Percentiles rank a stretch among this genome's conserved stretches.
These are phyloP conservation scores for Petrolisthes manimaculis DNA, from an alignment of 2,888 invertebrate genomes.

Conservation along the genomic window DNA sequence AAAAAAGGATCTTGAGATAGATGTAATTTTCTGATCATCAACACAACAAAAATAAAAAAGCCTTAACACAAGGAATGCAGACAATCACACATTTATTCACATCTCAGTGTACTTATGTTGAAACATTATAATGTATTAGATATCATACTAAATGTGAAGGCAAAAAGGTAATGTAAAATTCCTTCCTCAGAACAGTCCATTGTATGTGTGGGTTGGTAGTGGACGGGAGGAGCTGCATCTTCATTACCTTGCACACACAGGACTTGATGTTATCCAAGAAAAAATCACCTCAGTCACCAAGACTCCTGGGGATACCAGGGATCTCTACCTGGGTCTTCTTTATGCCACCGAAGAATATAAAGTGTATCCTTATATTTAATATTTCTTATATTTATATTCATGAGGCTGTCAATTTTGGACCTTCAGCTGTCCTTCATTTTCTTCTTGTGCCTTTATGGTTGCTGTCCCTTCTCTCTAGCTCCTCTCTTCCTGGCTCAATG, in stretches of 20 bases:
- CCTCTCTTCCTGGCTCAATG: neutral
- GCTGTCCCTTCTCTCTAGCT: neutral
- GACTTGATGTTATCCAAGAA: slow-evolving; percentile 91
- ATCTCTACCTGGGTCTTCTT: slow-evolving; percentile 89
- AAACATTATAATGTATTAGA: no score
- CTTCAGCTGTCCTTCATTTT: neutral
- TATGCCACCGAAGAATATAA: slow-evolving; percentile 96
- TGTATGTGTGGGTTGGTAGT: slow-evolving; percentile 84
- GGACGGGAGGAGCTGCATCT: slow-evolving; percentile 87
- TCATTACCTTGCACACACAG: slow-evolving; percentile 93
- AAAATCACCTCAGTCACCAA: slow-evolving; percentile 74
- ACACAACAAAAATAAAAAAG: no score
- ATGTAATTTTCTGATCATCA: no score
- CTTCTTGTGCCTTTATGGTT: neutral
- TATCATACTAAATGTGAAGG: no score
- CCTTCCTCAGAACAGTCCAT: slow-evolving; percentile 81
- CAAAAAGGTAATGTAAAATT: no score
- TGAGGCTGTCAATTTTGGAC: neutral
- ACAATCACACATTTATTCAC: no score
- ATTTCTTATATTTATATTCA: neutral
- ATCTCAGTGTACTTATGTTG: no score
- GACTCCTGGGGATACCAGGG: slow-evolving; percentile 80
- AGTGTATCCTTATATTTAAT: slow-evolving; percentile 77
- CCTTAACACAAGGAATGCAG: no score
- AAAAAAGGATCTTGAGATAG: no score